These are phyloP conservation scores for Mayetiola destructor DNA, from an alignment of 2,888 invertebrate genomes.

Conservation along the genomic window DNA sequence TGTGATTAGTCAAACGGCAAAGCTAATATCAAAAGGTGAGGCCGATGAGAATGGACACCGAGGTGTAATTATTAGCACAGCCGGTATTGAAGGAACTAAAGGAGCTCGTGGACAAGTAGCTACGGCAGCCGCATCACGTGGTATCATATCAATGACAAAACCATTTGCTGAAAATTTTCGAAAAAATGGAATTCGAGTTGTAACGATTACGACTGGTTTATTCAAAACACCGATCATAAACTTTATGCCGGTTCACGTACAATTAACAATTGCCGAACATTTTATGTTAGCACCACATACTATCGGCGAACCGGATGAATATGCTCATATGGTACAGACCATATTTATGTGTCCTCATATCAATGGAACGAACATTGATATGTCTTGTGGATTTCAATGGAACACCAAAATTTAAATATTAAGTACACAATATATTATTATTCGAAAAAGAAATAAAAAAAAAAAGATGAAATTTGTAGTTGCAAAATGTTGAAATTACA, in stretches of 20 bases:
- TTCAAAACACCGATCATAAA: constrained; percentile 69
- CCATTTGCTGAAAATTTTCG: constrained; percentile 88
- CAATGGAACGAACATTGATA: constrained; percentile 79
- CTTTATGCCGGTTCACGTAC: background rate
- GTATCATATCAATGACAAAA: constrained; percentile 85
- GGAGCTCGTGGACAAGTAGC: constrained; percentile 96
- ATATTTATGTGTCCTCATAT: constrained; percentile 79
- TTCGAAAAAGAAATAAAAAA: too few species aligned
- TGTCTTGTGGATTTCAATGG: constrained; percentile 51
- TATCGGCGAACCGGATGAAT: constrained; percentile 76
- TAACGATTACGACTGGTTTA: constrained; percentile 69
- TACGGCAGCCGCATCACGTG: constrained; percentile 86
- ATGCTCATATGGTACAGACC: constrained; percentile 66
- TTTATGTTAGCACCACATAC: constrained; percentile 44
- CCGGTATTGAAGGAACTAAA: constrained; percentile 76
- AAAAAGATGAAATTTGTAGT: too few species aligned
- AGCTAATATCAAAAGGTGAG: constrained; percentile 67
- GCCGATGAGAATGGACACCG: constrained; percentile 72
- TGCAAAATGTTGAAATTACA: background rate
- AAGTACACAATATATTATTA: too few species aligned
- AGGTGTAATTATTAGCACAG: constrained; percentile 90
- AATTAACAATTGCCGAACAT: background rate
- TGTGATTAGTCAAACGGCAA: constrained; percentile 67
- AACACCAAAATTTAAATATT: too few species aligned
- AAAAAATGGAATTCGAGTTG: constrained; percentile 61